phyloP scores from a whole-genome alignment of 2,888 invertebrate species.

The Hartigia nigra region DNA sequence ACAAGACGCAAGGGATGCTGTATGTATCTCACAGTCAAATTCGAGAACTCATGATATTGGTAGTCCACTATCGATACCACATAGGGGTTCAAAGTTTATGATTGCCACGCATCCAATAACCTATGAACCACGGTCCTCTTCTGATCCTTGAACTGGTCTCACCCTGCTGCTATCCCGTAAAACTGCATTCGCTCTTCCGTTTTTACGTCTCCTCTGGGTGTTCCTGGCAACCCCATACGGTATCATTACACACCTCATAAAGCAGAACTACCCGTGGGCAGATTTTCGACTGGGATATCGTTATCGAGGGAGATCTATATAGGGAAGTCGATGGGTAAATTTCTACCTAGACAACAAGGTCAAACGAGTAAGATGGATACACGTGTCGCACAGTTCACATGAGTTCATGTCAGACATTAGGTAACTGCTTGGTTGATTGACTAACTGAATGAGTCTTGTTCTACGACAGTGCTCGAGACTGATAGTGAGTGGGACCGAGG shows the following conservation, averaged over 20 bases:
- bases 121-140: constrained; percentile 12
- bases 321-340: neutral
- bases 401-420: neutral
- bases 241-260: constrained; percentile 53
- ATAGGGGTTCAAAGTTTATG: constrained; percentile 44
- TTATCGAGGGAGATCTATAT: neutral
- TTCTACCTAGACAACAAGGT: neutral
- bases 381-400: neutral
- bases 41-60: neutral
- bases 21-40: neutral
- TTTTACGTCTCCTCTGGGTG: constrained; percentile 65
- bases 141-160: neutral
- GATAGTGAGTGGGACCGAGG: neutral
- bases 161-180: constrained; percentile 35
- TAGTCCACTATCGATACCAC: neutral
- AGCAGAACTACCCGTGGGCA: constrained; percentile 40
- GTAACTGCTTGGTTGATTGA: neutral
- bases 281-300: constrained; percentile 8
- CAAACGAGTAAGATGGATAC: neutral
- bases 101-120: constrained; percentile 49
- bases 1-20: neutral
- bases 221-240: constrained; percentile 27
- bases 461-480: neutral
- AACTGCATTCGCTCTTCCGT: constrained; percentile 50
- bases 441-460: neutral